Conservation (phyloP, 2,113 vertebrate genomes). For the Myrmecobius fasciatus region DNA sequence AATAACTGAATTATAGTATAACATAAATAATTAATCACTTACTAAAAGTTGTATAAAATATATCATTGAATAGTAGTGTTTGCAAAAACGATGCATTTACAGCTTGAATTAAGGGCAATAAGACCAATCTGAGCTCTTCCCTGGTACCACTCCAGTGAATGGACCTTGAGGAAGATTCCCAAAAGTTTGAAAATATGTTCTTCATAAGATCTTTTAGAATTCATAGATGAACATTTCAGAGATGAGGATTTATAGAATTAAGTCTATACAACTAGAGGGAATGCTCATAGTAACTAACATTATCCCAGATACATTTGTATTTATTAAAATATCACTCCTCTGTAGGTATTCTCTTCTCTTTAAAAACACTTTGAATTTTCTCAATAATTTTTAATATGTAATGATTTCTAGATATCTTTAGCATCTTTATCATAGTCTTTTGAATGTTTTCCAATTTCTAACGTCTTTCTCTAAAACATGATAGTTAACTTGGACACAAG, state of each 20-base stretch:
- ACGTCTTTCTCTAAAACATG: slow-evolving; percentile 50
- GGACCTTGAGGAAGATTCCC: not conserved
- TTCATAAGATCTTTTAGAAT: not conserved
- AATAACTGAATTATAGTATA: not conserved
- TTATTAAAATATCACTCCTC: not conserved
- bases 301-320: not conserved
- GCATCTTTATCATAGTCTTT: slow-evolving; percentile 29
- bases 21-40: not conserved
- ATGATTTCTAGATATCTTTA: slow-evolving; percentile 36
- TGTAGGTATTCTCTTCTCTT: slow-evolving; percentile 10
- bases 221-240: not conserved
- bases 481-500: slow-evolving; percentile 15
- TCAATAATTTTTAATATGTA: slow-evolving; percentile 37
- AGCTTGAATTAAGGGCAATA: not conserved
- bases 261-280: not conserved
- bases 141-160: not conserved
- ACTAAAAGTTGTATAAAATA: not conserved
- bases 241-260: not conserved
- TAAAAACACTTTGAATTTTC: slow-evolving; percentile 46
- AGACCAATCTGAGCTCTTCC: not conserved
- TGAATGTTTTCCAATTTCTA: slow-evolving; percentile 55
- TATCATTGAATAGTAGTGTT: not conserved
- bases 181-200: not conserved
- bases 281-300: not conserved
- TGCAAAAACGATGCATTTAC: not conserved